phyloP scores from a whole-genome alignment of 2,113 vertebrate species.

The Lepidothrix coronata region DNA sequence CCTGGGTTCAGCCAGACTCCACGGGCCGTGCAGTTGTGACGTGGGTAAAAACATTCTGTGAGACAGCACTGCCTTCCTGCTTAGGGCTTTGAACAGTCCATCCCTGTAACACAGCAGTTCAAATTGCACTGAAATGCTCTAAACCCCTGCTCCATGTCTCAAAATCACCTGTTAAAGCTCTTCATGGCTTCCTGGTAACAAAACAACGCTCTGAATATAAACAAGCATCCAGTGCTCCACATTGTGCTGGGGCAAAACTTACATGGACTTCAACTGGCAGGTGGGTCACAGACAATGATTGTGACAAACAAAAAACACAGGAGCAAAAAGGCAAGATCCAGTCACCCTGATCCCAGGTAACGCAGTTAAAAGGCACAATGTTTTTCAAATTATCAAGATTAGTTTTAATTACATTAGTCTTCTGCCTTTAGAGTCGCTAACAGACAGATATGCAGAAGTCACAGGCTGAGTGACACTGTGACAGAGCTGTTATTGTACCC shows the following conservation, averaged over 20 bases:
- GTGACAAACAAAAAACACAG: background rate
- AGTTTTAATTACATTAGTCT: background rate
- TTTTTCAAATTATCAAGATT: background rate
- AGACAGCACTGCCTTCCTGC: background rate
- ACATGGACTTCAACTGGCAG: background rate
- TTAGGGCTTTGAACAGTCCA: background rate
- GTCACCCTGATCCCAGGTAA: background rate
- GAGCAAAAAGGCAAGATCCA: background rate
- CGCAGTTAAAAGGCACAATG: background rate
- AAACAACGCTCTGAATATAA: background rate
- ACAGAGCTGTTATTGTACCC: background rate
- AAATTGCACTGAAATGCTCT: background rate
- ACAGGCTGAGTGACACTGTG: background rate
- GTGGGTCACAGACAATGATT: background rate
- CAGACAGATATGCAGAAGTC: background rate
- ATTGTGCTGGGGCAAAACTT: background rate
- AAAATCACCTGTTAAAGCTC: background rate
- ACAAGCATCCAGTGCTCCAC: background rate
- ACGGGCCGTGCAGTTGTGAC: accelerated
- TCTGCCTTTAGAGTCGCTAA: background rate
- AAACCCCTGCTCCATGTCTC: background rate
- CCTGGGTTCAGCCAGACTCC: background rate
- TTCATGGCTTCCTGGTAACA: background rate
- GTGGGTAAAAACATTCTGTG: background rate
- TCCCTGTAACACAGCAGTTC: background rate